A percentile compares a stretch with the other conserved stretches of the same genome.
Conservation (phyloP, 2,113 vertebrate species). For the Ceratotherium simum region DNA sequence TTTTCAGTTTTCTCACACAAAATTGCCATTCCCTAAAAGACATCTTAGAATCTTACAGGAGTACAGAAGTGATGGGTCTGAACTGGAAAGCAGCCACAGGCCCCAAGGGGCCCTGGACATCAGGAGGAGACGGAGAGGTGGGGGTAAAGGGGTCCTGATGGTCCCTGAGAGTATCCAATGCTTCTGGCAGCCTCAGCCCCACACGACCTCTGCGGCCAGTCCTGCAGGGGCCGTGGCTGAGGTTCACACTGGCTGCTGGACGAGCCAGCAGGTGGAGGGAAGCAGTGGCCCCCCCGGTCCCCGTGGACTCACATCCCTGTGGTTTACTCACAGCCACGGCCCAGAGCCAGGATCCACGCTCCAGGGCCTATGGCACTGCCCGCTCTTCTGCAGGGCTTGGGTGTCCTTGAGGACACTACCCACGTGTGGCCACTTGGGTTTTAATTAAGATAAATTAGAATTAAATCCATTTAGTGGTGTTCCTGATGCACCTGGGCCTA, state of each 20-base stretch:
- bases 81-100: background rate
- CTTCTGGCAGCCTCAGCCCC: background rate
- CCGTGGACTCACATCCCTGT: no score
- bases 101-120: accelerated
- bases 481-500: accelerated
- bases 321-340: no score
- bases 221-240: background rate
- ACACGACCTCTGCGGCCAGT: no score
- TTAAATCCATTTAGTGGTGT: accelerated
- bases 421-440: background rate
- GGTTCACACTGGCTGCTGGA: background rate
- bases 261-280: background rate
- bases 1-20: background rate
- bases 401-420: background rate
- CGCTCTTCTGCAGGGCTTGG: background rate
- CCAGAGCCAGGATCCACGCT: no score
- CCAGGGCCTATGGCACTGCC: no score
- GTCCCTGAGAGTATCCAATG: accelerated
- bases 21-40: background rate
- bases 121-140: accelerated
- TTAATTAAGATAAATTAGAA: background rate
- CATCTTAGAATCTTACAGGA: background rate
- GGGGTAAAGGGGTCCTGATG: accelerated
- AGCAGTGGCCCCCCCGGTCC: background rate
- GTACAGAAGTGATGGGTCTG: background rate